phyloP scores from a whole-genome alignment of 1,140 invertebrate genomes.

The Lepidurus packardi region DNA sequence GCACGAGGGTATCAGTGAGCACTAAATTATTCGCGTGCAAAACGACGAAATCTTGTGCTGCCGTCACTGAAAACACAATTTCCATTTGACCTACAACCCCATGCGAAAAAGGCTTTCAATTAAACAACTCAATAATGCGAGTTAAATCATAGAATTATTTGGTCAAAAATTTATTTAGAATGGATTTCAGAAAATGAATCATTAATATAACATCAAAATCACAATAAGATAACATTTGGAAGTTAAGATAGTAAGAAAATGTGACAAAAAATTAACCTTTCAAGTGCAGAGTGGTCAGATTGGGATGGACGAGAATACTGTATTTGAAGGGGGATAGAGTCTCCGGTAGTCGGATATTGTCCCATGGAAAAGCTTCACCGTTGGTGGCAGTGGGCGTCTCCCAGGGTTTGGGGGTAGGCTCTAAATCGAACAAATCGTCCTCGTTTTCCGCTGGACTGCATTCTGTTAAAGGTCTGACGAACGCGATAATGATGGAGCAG shows the following conservation, averaged over 20 bases:
- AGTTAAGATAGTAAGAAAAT: neutral
- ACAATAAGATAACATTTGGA: neutral
- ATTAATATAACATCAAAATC: neutral
- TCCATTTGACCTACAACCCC: slow-evolving; percentile 45
- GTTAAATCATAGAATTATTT: neutral
- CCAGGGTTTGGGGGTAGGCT: slow-evolving; percentile 28
- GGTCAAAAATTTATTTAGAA: neutral
- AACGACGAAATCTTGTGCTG: slow-evolving; percentile 81
- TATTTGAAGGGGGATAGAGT: slow-evolving; percentile 76
- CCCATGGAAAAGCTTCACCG: slow-evolving; percentile 79
- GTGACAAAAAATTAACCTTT: slow-evolving; percentile 56
- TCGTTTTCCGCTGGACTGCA: slow-evolving; percentile 28
- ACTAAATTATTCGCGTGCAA: slow-evolving; percentile 85
- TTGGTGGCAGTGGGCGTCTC: slow-evolving; percentile 54
- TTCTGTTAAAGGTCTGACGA: slow-evolving; percentile 63
- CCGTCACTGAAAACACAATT: slow-evolving; percentile 56
- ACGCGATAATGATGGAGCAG: slow-evolving; percentile 79
- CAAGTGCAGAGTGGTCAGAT: slow-evolving; percentile 80
- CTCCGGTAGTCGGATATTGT: slow-evolving; percentile 72
- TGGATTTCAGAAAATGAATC: neutral
- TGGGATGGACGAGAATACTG: slow-evolving; percentile 85
- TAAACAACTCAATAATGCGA: too few relatives aligned
- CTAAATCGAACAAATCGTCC: slow-evolving; percentile 26
- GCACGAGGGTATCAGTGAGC: slow-evolving; percentile 62
- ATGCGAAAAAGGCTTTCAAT: neutral